These are phyloP conservation scores for Arctia plantaginis DNA, from an alignment of 2,888 invertebrate genomes.

Conservation along the genomic window DNA sequence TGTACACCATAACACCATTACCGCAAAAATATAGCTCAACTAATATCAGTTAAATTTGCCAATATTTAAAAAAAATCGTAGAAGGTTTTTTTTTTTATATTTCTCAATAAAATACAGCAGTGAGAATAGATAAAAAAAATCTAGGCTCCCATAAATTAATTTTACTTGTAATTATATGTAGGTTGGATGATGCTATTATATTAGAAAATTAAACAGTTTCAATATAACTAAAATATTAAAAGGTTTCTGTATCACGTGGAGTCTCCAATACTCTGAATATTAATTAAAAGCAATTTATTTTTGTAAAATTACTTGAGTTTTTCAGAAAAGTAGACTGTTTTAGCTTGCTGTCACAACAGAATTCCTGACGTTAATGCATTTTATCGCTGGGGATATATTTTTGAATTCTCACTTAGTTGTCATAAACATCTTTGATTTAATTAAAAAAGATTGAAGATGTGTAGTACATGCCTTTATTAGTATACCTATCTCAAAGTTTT, in stretches of 20 bases:
- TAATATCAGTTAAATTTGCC: background rate
- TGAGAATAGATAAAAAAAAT: too few relatives aligned
- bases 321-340: background rate
- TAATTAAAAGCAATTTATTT: background rate
- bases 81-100: background rate
- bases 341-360: background rate
- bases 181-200: too few relatives aligned
- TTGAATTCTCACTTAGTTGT: background rate
- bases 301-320: background rate
- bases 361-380: background rate
- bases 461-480: background rate
- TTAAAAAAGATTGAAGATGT: background rate
- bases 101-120: too few relatives aligned
- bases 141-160: background rate
- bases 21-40: background rate
- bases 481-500: background rate
- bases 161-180: too few relatives aligned
- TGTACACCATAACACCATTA: background rate
- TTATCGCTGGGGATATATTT: background rate
- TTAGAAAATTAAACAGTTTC: too few relatives aligned
- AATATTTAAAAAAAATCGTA: background rate
- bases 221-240: too few relatives aligned
- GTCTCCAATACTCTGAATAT: background rate
- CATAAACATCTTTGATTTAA: background rate
- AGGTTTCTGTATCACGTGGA: too few relatives aligned